Evolutionary conservation across 2,888 invertebrate genomes (phyloP).

Genomic region (Heliconius ethilla): DNA sequence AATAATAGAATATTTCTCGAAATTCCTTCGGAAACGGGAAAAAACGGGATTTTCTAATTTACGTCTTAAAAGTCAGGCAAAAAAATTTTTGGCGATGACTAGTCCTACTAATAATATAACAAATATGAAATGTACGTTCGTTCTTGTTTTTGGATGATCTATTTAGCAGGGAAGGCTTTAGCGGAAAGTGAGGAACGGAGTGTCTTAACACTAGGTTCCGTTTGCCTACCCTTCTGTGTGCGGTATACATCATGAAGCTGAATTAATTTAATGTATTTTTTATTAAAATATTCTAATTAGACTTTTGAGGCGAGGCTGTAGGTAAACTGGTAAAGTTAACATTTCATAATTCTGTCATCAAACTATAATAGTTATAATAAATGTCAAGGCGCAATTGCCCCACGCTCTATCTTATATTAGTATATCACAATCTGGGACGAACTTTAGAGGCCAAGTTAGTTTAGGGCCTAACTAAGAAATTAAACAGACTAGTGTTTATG

Average conservation of each 20-base stretch:
- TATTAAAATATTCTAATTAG: too few relatives aligned
- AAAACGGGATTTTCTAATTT: too few relatives aligned
- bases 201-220: background rate
- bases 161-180: too few relatives aligned
- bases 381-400: slow-evolving; percentile 15
- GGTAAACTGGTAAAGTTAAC: background rate
- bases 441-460: slow-evolving; percentile 5
- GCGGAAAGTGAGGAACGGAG: background rate
- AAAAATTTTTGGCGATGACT: too few relatives aligned
- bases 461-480: background rate
- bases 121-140: too few relatives aligned
- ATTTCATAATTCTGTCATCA: slow-evolving; percentile 10
- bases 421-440: slow-evolving; percentile 13
- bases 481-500: background rate
- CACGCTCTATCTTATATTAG: slow-evolving; percentile 12
- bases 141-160: too few relatives aligned
- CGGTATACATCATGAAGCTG: background rate
- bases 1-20: too few relatives aligned
- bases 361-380: slow-evolving; percentile 4
- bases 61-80: too few relatives aligned
- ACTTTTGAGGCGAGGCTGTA: background rate
- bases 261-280: too few relatives aligned
- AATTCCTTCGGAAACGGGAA: too few relatives aligned
- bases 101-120: too few relatives aligned
- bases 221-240: background rate